phyloP scores from a whole-genome alignment of 1,140 invertebrate genomes.

The Neodiprion pinetum region DNA sequence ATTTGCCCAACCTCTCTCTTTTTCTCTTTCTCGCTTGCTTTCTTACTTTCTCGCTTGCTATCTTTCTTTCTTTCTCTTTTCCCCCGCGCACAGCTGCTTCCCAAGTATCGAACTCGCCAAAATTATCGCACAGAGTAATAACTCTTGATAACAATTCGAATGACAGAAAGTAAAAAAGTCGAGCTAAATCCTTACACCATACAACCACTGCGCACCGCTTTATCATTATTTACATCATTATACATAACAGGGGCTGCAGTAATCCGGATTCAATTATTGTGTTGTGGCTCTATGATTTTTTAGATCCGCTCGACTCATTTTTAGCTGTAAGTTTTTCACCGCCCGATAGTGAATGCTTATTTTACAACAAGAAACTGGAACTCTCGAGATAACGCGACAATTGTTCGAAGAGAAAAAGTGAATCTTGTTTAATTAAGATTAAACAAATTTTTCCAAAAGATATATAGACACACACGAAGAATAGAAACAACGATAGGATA shows the following conservation, averaged over 20 bases:
- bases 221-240: neutral
- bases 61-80: conserved; percentile 10
- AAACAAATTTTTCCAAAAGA: too few relatives aligned
- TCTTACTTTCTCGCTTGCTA: conserved; percentile 13
- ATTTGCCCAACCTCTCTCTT: conserved; percentile 46
- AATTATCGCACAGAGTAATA: neutral
- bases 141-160: neutral
- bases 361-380: neutral
- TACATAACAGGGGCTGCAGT: neutral
- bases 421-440: too few relatives aligned
- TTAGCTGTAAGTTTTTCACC: too few relatives aligned
- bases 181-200: too few relatives aligned
- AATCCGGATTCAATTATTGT: neutral
- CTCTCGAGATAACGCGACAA: neutral
- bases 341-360: neutral
- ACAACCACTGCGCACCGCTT: too few relatives aligned
- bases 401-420: neutral
- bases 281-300: neutral
- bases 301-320: neutral
- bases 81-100: conserved; percentile 7
- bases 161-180: neutral
- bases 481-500: too few relatives aligned
- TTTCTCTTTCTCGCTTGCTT: conserved; percentile 14
- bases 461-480: too few relatives aligned
- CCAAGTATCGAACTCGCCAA: neutral